Base-by-base conservation (phyloP, 2,113 vertebrate species). In the Hemicordylus capensis region DNA sequence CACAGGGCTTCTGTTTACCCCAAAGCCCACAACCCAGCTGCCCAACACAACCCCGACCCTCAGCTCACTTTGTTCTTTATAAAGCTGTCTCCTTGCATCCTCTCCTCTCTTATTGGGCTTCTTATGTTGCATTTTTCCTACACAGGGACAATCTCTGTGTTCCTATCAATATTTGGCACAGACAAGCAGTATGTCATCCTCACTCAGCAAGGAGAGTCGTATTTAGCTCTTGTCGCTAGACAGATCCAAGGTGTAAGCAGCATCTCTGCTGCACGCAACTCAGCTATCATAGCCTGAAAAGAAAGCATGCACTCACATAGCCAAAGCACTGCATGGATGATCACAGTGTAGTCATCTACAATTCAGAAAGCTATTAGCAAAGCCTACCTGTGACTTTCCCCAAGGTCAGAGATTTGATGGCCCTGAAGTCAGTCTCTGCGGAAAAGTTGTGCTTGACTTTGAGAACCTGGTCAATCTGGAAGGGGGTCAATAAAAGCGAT, bases 361-460 rank as follows among this genome's bases (percentile, higher is more conserved):
- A 81, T 74, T 78, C 22, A 72, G 39, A 28, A 83, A 75, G 75
- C 46, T 88, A 89, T 92, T 37, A 74, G 54, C 3, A 54, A 44
- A 80, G 82, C 97, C 94, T 96, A 99, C 99, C 97, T 96, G 96
- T 93, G 93, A 99, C 95, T 96, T 98, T 99, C 91, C 99, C 99
- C 94, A 99, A 94, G 81, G 96, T 98, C 88, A 99, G 95, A 39
- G 98, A 98, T 91, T 96, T 97, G 93, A 97, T 95, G 70, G 97
- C 94, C 93, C 96, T 98, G 93, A 99, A 97, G 88, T 98, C 97
- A 12, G 92, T 95, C 83, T 99, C 98, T 26, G 95, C 95, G 85
- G 98, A 98, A 92, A 99, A 97, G 79, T 96, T 98, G 91, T 98
- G 98, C 89, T 97, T 98, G 91, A 96, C 94, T 94, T 96, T 96